Evolutionary conservation across 2,797 vertebrate species (phyloP).

Genomic region (Gobio occitaniae): DNA sequence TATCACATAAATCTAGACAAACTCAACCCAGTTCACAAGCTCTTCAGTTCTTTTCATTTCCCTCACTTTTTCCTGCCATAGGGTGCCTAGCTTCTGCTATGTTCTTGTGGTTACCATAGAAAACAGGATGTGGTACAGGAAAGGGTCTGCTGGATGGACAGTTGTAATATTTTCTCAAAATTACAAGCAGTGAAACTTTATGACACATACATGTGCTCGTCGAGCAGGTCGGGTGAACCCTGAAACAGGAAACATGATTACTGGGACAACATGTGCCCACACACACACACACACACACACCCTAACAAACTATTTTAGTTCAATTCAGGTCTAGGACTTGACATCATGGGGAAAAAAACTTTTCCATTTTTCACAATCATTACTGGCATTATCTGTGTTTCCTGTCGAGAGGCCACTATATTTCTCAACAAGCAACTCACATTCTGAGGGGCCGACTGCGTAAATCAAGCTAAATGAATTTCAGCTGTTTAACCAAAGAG

Average conservation of each 20-base stretch:
- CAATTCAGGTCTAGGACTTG: conserved; percentile 52
- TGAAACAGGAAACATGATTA: conserved; percentile 57
- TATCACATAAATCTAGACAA: conserved; percentile 59
- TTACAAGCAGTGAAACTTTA: conserved; percentile 17
- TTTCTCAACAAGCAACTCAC: conserved; percentile 57
- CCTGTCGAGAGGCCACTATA: conserved; percentile 56
- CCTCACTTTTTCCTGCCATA: conserved; percentile 32
- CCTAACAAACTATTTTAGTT: conserved; percentile 55
- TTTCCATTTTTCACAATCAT: conserved; percentile 65
- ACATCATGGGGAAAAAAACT: conserved; percentile 60
- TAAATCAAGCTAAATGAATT: conserved; percentile 51
- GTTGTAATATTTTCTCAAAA: conserved; percentile 29
- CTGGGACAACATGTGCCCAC: background rate
- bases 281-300: background rate
- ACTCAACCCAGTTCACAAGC: conserved; percentile 33
- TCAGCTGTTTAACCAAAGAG: conserved; percentile 46
- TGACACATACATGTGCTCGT: conserved; percentile 21
- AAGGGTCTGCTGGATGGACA: background rate
- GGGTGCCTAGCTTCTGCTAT: background rate
- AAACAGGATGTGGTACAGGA: conserved; percentile 31
- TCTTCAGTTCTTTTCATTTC: conserved; percentile 15
- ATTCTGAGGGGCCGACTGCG: conserved; percentile 11
- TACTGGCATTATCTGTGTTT: conserved; percentile 55
- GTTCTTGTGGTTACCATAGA: conserved; percentile 22
- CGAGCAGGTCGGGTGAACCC: conserved; percentile 51